Conservation (phyloP, 2,113 vertebrate species). For the Urocitellus parryii region DNA sequence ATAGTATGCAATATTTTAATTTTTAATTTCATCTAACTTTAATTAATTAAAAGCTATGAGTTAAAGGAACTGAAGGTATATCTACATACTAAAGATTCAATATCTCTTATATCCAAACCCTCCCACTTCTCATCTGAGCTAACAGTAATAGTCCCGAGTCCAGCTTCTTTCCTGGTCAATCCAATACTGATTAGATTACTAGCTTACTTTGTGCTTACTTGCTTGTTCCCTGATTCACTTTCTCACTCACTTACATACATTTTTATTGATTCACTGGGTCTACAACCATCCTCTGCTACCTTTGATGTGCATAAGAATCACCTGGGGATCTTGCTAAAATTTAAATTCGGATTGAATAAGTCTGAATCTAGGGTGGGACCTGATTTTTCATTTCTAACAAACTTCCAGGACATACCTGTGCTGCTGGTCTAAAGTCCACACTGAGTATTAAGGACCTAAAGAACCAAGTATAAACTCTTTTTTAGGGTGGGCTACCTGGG, state of each 20-base stretch:
- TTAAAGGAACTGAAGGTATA: conserved; percentile 34
- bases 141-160: background rate
- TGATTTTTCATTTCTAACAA: conserved; percentile 16
- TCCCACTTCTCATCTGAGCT: conserved; percentile 12
- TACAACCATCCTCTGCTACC: background rate
- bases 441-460: background rate
- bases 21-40: too few relatives aligned
- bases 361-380: background rate
- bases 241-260: background rate
- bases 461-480: conserved; percentile 36
- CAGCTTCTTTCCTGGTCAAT: background rate
- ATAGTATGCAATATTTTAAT: conserved; percentile 11
- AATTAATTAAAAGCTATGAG: background rate
- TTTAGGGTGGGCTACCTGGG: too few relatives aligned
- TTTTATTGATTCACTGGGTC: conserved; percentile 18
- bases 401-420: background rate
- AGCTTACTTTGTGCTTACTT: conserved; percentile 44
- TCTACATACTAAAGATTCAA: background rate
- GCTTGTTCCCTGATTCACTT: background rate
- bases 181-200: conserved; percentile 43
- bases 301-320: background rate
- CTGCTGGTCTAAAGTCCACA: conserved; percentile 48
- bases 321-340: conserved; percentile 46
- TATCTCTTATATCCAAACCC: background rate
- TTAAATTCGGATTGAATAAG: conserved; percentile 15